These are phyloP conservation scores for Lucifuga dentata DNA, from an alignment of 2,113 vertebrate genomes.

Conservation along the genomic window DNA sequence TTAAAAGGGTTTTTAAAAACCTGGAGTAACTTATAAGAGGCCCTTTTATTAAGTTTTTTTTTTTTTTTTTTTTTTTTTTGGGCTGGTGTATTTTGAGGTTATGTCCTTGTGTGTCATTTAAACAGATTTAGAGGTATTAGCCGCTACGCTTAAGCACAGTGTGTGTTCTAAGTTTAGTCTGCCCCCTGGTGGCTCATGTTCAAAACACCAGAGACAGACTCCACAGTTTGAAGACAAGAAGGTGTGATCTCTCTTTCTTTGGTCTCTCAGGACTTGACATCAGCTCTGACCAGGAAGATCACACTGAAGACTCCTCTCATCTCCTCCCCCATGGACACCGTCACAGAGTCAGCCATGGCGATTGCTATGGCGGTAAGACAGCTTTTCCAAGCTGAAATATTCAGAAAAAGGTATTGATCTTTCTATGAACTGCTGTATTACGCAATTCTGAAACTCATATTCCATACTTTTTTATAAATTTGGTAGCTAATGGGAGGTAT, in stretches of 20 bases:
- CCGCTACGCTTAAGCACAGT: not conserved
- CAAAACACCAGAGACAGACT: not conserved
- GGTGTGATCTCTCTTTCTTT: not conserved
- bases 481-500: conserved; percentile 93
- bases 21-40: no score
- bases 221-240: not conserved
- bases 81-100: not conserved
- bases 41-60: not conserved
- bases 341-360: conserved; percentile 95
- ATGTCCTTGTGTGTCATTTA: not conserved
- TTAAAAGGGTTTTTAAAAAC: not conserved
- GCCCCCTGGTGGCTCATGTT: conserved; percentile 60
- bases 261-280: conserved; percentile 88
- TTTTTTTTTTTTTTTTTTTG: not conserved
- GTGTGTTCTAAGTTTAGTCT: not conserved
- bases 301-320: conserved; percentile 92
- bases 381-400: not conserved
- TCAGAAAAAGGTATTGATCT: not conserved
- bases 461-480: accelerated
- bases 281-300: conserved; percentile 92
- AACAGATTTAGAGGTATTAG: not conserved
- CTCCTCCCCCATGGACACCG: conserved; percentile 97
- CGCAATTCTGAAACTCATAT: not conserved
- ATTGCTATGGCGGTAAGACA: conserved; percentile 93
- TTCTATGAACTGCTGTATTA: not conserved